Evolutionary conservation across 2,888 invertebrate species (phyloP), one percentile per base, ranked within the genome.

Genomic region (Drosophila kokeensis): DNA sequence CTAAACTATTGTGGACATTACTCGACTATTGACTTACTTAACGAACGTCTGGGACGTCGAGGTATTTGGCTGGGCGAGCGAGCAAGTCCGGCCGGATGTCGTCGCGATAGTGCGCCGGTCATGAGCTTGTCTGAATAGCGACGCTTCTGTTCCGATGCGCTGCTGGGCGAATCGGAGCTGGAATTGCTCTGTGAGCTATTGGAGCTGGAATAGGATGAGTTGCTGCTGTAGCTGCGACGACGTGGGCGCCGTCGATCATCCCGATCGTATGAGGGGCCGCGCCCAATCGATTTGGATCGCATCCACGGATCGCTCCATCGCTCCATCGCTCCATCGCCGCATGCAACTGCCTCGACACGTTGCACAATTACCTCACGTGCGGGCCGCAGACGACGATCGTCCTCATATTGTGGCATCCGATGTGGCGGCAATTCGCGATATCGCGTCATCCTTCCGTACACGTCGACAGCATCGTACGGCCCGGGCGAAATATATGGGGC

Each of bases 291-390:
- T 83, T 96, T 96, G 4, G 95, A 95, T 38, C 96, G 93, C 96
- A 97, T 97, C 98, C 98, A 99, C 0, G 98, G 98, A 94, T 99
- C 98, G 50, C 96, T 97, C 98, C 98, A 99, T 89, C n/a, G n/a
- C n/a, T n/a, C n/a, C n/a, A n/a, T n/a, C n/a, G n/a, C n/a, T n/a
- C 98, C 98, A 92, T 98, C 98, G 0, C 95, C 96, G 50, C 95
- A 95, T 62, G 92, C 94, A 92, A 85, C 91, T 76, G 84, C 92
- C 81, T 93, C 93, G 49, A 95, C 95, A 32, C 96, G 95, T 92
- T 97, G 96, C 0, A 97, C 96, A 76, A 96, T 96, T 2, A 97
- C 97, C 91, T 96, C 96, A 8, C 96, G 94, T 6, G 95, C 94
- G 0, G 96, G 95, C 7, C 96, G 94, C 70, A 95, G 92, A 57